Percentiles rank a stretch among this genome's conserved stretches.
These are phyloP conservation scores for Metacarcinus magister DNA, from an alignment of 2,888 invertebrate species.

Conservation along the genomic window DNA sequence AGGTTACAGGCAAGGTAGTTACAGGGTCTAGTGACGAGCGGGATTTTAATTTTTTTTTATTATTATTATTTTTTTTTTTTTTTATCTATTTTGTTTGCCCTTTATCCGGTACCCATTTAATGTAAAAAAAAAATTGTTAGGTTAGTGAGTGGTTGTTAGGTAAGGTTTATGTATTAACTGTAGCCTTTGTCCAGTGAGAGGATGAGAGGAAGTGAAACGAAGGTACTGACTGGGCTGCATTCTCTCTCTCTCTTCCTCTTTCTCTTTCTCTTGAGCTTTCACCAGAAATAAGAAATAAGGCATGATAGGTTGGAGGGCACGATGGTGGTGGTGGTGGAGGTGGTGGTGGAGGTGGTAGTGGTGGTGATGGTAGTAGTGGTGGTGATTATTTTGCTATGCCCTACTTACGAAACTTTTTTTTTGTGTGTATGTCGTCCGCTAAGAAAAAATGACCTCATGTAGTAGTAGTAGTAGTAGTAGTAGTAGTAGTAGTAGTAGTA, in stretches of 20 bases:
- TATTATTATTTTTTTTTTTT: no score
- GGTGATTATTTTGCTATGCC: not conserved
- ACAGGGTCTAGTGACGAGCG: no score
- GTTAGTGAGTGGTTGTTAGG: not conserved
- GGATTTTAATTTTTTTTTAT: no score
- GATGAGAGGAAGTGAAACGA: no score
- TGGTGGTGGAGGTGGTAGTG: no score
- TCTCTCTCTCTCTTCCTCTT: not conserved
- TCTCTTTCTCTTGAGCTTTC: not conserved
- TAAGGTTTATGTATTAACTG: not conserved
- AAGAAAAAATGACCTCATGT: not conserved
- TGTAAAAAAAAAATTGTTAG: no score
- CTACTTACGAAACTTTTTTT: not conserved
- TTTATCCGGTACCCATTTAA: no score
- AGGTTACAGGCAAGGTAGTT: no score
- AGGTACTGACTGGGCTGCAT: no score
- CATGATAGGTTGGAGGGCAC: constrained; percentile 36
- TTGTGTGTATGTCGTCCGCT: not conserved
- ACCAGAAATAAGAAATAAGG: constrained; percentile 34
- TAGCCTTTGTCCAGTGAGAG: not conserved
- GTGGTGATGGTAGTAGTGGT: no score
- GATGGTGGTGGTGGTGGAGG: not conserved
- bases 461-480: no score
- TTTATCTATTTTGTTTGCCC: no score
- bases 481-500: not conserved